These are phyloP conservation scores for Melolontha melolontha DNA, from an alignment of 2,888 invertebrate species.

Conservation along the genomic window DNA sequence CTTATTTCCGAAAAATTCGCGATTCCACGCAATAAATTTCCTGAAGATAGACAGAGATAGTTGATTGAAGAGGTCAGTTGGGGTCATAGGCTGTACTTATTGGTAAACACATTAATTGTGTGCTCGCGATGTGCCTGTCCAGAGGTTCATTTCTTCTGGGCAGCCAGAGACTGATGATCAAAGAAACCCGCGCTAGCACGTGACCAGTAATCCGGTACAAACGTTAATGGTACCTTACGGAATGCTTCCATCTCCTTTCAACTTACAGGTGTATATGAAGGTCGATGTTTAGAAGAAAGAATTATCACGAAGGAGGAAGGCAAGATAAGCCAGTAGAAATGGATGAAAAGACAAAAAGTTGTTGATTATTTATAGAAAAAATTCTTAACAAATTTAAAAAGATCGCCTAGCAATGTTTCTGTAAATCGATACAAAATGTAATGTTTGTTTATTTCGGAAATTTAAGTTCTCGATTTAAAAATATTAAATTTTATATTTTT, in stretches of 20 bases:
- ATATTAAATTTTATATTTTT: no score
- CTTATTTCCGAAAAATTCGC: constrained; percentile 19
- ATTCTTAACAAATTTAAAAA: no score
- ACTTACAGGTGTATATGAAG: background rate
- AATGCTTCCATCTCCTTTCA: constrained; percentile 34
- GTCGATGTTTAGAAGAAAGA: no score
- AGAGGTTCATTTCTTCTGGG: constrained; percentile 37
- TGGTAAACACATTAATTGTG: constrained; percentile 57
- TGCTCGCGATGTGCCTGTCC: constrained; percentile 56
- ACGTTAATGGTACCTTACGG: constrained; percentile 34
- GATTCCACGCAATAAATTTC: constrained; percentile 2
- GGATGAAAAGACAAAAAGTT: no score
- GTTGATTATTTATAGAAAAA: no score
- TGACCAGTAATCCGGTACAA: constrained; percentile 53
- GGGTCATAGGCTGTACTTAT: constrained; percentile 54
- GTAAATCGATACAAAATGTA: no score
- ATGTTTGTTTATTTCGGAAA: no score
- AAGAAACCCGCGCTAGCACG: constrained; percentile 57
- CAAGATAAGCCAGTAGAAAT: background rate
- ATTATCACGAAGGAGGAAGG: background rate
- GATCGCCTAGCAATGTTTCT: no score
- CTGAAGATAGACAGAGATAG: constrained; percentile 31
- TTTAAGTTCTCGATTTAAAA: no score
- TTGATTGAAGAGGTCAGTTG: constrained; percentile 52
- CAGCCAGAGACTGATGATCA: constrained; percentile 54